Evolutionary conservation across 2,888 invertebrate genomes (phyloP), one percentile per base, ranked within the genome.

Genomic region (Lycaena phlaeas): DNA sequence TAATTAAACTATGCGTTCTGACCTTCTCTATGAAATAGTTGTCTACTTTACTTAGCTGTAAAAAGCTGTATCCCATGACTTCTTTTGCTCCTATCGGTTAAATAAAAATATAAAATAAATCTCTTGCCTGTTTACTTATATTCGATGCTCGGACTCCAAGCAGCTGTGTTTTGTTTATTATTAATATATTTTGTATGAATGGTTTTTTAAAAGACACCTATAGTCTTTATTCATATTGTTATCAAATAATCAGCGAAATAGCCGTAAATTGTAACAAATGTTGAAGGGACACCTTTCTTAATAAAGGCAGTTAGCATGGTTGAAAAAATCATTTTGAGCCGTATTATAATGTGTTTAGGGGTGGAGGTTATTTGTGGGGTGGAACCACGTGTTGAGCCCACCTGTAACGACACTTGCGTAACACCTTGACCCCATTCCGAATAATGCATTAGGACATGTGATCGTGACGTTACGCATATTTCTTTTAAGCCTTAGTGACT

Each of bases 391-490:
- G 77, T 71, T 66, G 36, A 36, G 52, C 38, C 64, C 75, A 74
- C 71, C 75, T 72, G 72, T 70, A 69, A 38, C 53, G 65, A 61
- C 69, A 73, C n/a, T 75, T 75, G 74, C 60, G 62, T 70, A 64
- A 73, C 72, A 72, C 74, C 69, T 76, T 73, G 63, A 56, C 54
- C 52, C 54, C 54, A 49, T 57, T 57, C 57, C 56, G 53, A 59
- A 52, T 54, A 51, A 50, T 43, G 51, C 50, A 43, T 51, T 54
- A 53, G 50, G 43, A 38, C 39, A 31, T 30, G 39, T 30, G 25
- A 39, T 17, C 17, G 17, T 22, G 9, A n/a, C 15, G 11, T 25
- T 11, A 12, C 18, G 9, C 12, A 31, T 31, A 31, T 22, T 34
- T 34, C 22, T 9, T 18, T n/a, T n/a, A n/a, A n/a, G n/a, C n/a